A percentile compares a stretch with the other conserved stretches of the same genome.
phyloP scores from a whole-genome alignment of 2,888 invertebrate genomes.

The Nowickia ferox region DNA sequence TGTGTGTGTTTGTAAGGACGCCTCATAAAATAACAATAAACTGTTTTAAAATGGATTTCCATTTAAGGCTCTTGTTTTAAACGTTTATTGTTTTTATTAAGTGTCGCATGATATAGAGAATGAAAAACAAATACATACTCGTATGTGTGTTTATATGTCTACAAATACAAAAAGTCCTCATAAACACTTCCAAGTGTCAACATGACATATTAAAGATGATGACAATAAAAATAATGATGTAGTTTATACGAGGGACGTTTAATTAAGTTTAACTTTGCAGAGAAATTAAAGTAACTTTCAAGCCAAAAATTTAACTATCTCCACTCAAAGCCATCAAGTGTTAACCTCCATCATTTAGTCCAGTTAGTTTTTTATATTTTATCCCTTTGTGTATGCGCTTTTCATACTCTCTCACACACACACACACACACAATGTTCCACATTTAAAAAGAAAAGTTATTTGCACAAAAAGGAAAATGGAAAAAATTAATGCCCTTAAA shows the following conservation, averaged over 20 bases:
- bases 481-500: slow-evolving; percentile 48
- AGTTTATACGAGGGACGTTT: slow-evolving; percentile 16
- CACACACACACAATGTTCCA: slow-evolving; percentile 31
- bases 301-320: no score
- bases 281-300: not conserved
- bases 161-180: slow-evolving; percentile 72
- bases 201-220: slow-evolving; percentile 76
- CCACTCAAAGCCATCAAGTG: not conserved
- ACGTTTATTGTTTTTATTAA: slow-evolving; percentile 82
- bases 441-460: slow-evolving; percentile 36
- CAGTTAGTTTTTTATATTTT: not conserved
- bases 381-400: not conserved
- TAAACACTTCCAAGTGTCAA: slow-evolving; percentile 81
- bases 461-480: slow-evolving; percentile 35
- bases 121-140: slow-evolving; percentile 15
- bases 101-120: slow-evolving; percentile 79
- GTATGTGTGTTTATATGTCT: not conserved
- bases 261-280: not conserved
- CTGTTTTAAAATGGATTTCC: slow-evolving; percentile 72
- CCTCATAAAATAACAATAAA: slow-evolving; percentile 69
- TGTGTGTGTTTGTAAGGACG: slow-evolving; percentile 51
- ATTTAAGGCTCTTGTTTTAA: slow-evolving; percentile 73
- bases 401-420: not conserved
- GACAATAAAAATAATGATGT: slow-evolving; percentile 45
- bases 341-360: slow-evolving; percentile 2